Evolutionary conservation across 2,113 vertebrate species (phyloP), one percentile per base, ranked within the genome.

Genomic region (Dryoscopus gambensis): DNA sequence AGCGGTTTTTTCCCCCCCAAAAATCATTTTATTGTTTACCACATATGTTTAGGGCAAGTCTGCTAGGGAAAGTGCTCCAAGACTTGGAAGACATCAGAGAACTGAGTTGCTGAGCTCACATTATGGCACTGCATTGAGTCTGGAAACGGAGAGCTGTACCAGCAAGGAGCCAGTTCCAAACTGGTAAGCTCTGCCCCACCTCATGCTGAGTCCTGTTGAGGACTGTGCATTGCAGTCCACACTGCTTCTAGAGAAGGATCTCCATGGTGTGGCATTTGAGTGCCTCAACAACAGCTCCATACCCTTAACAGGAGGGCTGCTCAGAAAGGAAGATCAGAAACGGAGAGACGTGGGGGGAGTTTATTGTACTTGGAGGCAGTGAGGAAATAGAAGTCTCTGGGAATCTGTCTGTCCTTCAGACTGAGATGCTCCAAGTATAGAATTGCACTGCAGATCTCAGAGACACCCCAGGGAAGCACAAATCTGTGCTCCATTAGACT

Each of bases 261-360:
- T 67, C 55, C 19, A 59, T 21, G 10, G 9, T 60, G 67, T 67
- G 40, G 30, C 3, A 4, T 53, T 65, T 80, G n/a, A 15, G 28
- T 92, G 17, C n/a, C 37, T 73, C 49, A 42, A 17, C n/a, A 82
- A 12, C 9, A 91, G 21, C 56, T 90, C 50, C 5, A 4, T 87
- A 17, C 19, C 20, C 15, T 75, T 39, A 44, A 33, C 13, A 49
- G 46, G 21, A 76, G 16, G 15, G 22, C 39, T 74, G 50, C 15
- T 84, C 10, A 3, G 33, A 42, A 27, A 69, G 28, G 28, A 82
- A 71, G 50, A 67, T 17, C 8, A 31, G 65, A 91, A 65, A 23
- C 0, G 1, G 30, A 65, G 31, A 71, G 18, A 25, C 4, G 1
- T 5, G 22, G 49, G 11, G 6, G 31, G 9, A 35, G 17, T 64